These are phyloP conservation scores for Pteronura brasiliensis DNA, from an alignment of 2,113 vertebrate species.

Conservation along the genomic window DNA sequence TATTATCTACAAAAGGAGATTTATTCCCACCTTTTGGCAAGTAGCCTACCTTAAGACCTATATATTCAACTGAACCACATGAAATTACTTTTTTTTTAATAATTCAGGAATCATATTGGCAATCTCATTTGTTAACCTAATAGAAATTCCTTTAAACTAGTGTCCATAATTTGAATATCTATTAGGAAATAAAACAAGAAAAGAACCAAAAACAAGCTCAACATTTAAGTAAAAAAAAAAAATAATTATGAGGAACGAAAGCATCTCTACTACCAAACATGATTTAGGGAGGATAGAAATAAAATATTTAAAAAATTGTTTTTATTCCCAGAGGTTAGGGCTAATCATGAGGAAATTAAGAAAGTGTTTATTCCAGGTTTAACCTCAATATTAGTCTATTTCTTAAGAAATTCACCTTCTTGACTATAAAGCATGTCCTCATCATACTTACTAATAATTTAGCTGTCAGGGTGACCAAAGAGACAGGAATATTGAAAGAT, in stretches of 20 bases:
- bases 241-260: neutral
- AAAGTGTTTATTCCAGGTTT: constrained; percentile 60
- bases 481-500: constrained; percentile 72
- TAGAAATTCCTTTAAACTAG: neutral
- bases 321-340: constrained; percentile 52
- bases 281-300: constrained; percentile 74
- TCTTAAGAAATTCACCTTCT: constrained; percentile 55
- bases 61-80: neutral
- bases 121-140: neutral
- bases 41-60: neutral
- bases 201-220: neutral
- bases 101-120: neutral
- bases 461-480: constrained; percentile 71
- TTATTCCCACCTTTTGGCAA: neutral
- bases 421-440: constrained; percentile 61
- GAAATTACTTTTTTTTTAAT: neutral
- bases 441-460: constrained; percentile 76
- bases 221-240: neutral
- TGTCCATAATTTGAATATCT: neutral
- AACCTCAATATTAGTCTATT: constrained; percentile 56
- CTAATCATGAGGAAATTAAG: constrained; percentile 67
- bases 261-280: constrained; percentile 40
- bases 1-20: neutral
- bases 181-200: neutral
- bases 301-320: neutral